These are phyloP conservation scores for Sinocyclocheilus maitianheensis DNA, from an alignment of 2,113 vertebrate genomes.

Conservation along the genomic window DNA sequence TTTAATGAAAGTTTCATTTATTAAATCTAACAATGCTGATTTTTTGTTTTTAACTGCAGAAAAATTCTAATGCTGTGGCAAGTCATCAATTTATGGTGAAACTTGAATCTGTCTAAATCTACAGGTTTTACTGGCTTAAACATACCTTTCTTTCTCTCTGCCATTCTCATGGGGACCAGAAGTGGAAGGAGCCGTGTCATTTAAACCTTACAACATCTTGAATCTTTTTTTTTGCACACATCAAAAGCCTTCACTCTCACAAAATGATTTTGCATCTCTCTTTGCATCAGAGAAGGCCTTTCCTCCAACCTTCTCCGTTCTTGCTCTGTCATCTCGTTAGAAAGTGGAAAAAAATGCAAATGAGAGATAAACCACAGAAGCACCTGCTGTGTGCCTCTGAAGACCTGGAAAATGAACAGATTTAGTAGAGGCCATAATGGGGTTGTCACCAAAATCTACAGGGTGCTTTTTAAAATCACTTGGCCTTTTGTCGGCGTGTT, in stretches of 20 bases:
- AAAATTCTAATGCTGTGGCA: background rate
- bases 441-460: slow-evolving; percentile 33
- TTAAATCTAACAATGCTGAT: background rate
- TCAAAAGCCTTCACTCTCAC: slow-evolving; percentile 51
- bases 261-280: slow-evolving; percentile 45
- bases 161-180: slow-evolving; percentile 1
- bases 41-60: background rate
- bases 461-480: slow-evolving; percentile 4
- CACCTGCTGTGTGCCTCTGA: slow-evolving; percentile 33
- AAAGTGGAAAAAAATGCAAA: slow-evolving; percentile 59
- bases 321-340: slow-evolving; percentile 43
- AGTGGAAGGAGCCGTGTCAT: slow-evolving; percentile 17
- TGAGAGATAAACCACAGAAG: slow-evolving; percentile 45
- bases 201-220: slow-evolving; percentile 40
- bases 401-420: slow-evolving; percentile 50
- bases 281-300: slow-evolving; percentile 28
- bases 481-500: background rate
- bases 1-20: background rate
- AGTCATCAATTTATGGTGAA: background rate
- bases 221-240: slow-evolving; percentile 40
- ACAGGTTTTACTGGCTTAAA: background rate
- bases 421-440: background rate
- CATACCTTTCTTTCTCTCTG: background rate
- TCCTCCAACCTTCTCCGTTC: slow-evolving; percentile 19
- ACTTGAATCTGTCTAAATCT: background rate